These are phyloP conservation scores for Drosophila anomelani DNA, from an alignment of 2,888 invertebrate species.

Conservation along the genomic window DNA sequence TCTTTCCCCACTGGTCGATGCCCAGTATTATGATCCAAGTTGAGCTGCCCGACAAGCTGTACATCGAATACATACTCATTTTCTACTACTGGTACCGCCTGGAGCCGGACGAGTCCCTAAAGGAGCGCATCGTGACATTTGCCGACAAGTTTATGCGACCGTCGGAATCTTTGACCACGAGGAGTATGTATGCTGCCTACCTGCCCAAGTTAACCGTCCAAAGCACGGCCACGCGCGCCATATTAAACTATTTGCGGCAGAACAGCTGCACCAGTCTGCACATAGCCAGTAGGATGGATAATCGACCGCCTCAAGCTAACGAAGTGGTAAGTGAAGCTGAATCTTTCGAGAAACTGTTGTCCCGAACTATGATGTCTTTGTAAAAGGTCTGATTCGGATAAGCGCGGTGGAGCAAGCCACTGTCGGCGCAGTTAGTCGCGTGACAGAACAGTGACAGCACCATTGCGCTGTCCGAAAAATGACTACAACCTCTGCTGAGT, in stretches of 20 bases:
- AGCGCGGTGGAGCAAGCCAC: conserved; percentile 15
- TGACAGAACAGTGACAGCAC: conserved; percentile 16
- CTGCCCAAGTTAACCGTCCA: conserved; percentile 61
- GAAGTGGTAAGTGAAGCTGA: conserved; percentile 59
- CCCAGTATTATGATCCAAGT: conserved; percentile 53
- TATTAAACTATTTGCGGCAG: conserved; percentile 64
- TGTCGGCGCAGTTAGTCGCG: conserved; percentile 76
- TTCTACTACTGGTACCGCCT: conserved; percentile 75
- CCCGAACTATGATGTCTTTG: conserved; percentile 69
- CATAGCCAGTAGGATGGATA: conserved; percentile 62
- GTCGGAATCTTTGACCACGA: conserved; percentile 56
- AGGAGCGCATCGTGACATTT: conserved; percentile 63
- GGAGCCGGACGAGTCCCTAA: conserved; percentile 54
- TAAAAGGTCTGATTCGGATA: conserved; percentile 79
- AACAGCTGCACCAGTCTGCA: conserved; percentile 57
- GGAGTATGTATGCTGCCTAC: conserved; percentile 58
- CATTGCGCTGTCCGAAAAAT: conserved; percentile 50
- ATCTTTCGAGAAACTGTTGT: no score
- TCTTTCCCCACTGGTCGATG: conserved; percentile 64
- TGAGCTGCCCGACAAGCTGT: conserved; percentile 72
- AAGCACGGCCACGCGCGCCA: conserved; percentile 65
- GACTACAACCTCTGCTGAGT: conserved; percentile 70
- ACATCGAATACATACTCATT: conserved; percentile 74
- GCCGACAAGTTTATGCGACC: conserved; percentile 76
- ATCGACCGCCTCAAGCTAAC: conserved; percentile 45